Conservation (phyloP, 2,797 vertebrate genomes). For the Gila robusta region DNA sequence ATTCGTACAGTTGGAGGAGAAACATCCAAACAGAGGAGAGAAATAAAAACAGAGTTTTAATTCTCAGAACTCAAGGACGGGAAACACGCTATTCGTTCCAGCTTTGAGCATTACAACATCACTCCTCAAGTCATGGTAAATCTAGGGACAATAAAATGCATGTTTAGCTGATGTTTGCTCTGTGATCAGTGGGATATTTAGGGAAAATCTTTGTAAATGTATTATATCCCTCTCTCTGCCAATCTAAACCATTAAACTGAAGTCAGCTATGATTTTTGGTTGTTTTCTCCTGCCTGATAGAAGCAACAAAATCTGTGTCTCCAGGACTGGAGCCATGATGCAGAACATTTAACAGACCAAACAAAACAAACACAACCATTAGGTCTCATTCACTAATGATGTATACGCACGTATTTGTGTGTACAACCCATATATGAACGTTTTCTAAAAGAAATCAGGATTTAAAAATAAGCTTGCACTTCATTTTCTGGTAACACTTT, state of each 20-base stretch:
- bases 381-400: background rate
- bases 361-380: background rate
- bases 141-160: background rate
- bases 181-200: background rate
- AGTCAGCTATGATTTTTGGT: background rate
- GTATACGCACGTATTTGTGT: background rate
- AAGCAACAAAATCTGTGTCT: background rate
- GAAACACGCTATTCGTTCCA: constrained; percentile 1
- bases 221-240: background rate
- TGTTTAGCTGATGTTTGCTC: background rate
- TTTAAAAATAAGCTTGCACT: background rate
- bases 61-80: constrained; percentile 8
- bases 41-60: constrained; percentile 50
- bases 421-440: background rate
- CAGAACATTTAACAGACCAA: constrained; percentile 4
- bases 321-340: background rate
- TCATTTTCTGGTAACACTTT: background rate
- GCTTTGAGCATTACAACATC: constrained; percentile 10
- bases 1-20: constrained; percentile 43
- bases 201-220: background rate
- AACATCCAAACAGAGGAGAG: constrained; percentile 18
- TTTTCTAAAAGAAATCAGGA: background rate
- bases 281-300: background rate
- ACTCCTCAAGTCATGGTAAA: background rate
- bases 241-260: constrained; percentile 15